These are phyloP conservation scores for Arge pagana DNA, from an alignment of 2,888 invertebrate genomes.

Conservation along the genomic window DNA sequence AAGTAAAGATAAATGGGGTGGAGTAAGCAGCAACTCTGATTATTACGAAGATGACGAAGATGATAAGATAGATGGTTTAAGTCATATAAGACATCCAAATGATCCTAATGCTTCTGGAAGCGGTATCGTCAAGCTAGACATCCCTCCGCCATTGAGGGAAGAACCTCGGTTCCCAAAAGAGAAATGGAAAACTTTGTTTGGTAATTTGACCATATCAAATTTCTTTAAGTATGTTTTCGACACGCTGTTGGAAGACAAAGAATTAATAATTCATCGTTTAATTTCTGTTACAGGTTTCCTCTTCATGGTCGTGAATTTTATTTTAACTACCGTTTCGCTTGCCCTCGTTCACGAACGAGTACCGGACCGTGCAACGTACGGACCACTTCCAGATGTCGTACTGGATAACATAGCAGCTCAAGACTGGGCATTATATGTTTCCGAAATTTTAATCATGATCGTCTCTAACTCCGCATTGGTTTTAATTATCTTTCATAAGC, in stretches of 20 bases:
- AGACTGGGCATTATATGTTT: conserved; percentile 81
- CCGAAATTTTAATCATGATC: conserved; percentile 85
- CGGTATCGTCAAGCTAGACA: conserved; percentile 67
- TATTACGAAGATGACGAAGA: conserved; percentile 60
- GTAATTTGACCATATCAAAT: too few species aligned
- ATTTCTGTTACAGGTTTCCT: conserved; percentile 63
- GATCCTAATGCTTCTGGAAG: conserved; percentile 52
- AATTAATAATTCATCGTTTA: too few species aligned
- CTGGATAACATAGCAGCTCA: conserved; percentile 75
- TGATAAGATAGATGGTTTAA: conserved; percentile 57
- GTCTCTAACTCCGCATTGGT: conserved; percentile 77
- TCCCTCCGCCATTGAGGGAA: conserved; percentile 72
- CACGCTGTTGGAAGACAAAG: too few species aligned
- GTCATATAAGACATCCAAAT: conserved; percentile 44
- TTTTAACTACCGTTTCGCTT: conserved; percentile 72
- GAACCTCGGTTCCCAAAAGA: conserved; percentile 82
- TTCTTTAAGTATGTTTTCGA: too few species aligned
- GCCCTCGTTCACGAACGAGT: conserved; percentile 87
- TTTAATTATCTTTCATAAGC: conserved; percentile 83
- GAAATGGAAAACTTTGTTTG: conserved; percentile 78
- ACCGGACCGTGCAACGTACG: conserved; percentile 74
- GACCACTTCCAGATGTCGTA: conserved; percentile 82
- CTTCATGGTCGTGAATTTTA: conserved; percentile 67
- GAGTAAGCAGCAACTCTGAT: conserved; percentile 55
- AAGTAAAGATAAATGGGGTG: conserved; percentile 60